Conservation (phyloP, 2,797 vertebrate species). For the Fratercula arctica region DNA sequence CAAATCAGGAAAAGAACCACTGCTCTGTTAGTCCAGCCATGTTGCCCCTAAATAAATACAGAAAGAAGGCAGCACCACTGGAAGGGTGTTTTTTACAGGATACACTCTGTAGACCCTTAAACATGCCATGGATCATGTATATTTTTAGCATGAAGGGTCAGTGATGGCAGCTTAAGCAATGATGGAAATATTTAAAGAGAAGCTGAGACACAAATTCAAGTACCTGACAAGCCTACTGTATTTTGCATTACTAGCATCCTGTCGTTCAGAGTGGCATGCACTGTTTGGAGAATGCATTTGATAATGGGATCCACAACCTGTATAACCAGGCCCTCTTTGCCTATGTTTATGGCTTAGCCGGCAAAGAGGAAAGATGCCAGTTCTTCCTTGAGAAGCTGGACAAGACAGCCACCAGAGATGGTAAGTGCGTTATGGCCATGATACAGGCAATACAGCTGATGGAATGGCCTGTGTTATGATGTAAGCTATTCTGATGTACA, state of each 20-base stretch:
- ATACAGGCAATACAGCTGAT: background rate
- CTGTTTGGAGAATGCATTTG: slow-evolving; percentile 50
- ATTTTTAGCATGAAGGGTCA: background rate
- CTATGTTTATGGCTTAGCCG: slow-evolving; percentile 83
- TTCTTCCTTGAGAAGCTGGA: slow-evolving; percentile 62
- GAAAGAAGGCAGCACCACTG: background rate
- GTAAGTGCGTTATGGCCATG: background rate
- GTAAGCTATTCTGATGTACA: background rate
- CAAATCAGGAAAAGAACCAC: background rate
- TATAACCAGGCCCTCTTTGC: slow-evolving; percentile 83
- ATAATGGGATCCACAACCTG: slow-evolving; percentile 71
- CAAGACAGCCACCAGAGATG: background rate
- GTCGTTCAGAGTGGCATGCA: slow-evolving; percentile 1
- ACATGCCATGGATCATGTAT: background rate
- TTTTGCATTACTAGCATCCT: slow-evolving; percentile 39
- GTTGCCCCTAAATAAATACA: background rate
- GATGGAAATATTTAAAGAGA: background rate
- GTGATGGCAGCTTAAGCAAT: background rate
- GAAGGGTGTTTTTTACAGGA: background rate
- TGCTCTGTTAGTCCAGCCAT: background rate
- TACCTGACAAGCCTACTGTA: background rate
- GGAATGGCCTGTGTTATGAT: background rate
- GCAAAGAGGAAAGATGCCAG: background rate
- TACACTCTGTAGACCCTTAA: background rate
- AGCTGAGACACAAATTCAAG: background rate